phyloP scores from a whole-genome alignment of 2,113 vertebrate genomes.

The Hypocryptadius cinnamomeus region DNA sequence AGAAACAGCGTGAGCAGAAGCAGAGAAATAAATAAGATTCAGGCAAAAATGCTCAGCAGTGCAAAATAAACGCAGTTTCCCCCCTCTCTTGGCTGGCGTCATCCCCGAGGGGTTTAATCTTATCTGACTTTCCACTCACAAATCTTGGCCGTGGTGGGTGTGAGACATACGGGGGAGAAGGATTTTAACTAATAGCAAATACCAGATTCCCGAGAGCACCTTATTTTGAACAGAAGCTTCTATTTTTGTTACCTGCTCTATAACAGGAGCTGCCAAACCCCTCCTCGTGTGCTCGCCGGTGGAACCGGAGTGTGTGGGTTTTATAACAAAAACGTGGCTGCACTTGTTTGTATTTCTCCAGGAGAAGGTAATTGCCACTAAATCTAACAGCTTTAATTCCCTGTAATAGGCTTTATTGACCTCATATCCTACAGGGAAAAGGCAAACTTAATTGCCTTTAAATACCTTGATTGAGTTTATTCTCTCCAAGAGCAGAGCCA shows the following conservation, averaged over 20 bases:
- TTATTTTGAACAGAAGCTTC: not conserved
- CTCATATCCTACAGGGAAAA: not conserved
- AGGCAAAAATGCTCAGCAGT: not conserved
- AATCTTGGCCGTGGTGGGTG: not conserved
- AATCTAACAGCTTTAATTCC: conserved; percentile 17
- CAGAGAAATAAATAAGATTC: not conserved
- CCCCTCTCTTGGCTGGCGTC: not conserved
- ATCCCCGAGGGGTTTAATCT: not conserved
- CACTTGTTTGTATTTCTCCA: not conserved
- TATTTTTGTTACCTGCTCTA: not conserved
- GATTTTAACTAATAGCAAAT: not conserved
- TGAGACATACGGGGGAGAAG: not conserved
- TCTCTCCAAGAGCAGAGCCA: not conserved
- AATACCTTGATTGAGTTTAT: not conserved
- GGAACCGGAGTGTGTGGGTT: not conserved
- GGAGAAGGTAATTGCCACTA: not conserved
- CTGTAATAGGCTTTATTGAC: not conserved
- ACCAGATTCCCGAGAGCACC: not conserved
- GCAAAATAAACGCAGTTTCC: not conserved
- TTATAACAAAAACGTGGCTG: not conserved
- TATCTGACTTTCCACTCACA: not conserved
- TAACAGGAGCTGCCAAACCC: not conserved
- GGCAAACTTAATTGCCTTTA: conserved; percentile 23
- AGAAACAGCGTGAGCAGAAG: not conserved
- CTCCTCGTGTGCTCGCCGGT: not conserved